These are phyloP conservation scores for Probaryconus sp. DNA, from an alignment of 1,140 invertebrate genomes.

Conservation along the genomic window DNA sequence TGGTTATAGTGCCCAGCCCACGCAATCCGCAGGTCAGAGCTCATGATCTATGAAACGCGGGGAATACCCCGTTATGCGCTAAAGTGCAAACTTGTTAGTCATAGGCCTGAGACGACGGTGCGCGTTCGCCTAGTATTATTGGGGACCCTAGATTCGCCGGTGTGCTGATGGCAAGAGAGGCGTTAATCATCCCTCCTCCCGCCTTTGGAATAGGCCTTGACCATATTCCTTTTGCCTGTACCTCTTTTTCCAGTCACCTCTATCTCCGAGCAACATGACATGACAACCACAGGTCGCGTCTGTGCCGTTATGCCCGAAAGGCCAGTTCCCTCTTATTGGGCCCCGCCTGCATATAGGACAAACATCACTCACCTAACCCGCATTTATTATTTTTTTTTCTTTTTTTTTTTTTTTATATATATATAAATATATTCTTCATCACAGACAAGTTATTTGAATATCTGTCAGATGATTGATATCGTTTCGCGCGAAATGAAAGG, in stretches of 20 bases:
- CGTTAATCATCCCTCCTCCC: constrained; percentile 58
- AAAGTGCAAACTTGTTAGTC: constrained; percentile 78
- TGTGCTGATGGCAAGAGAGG: constrained; percentile 47
- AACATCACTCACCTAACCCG: constrained; percentile 12
- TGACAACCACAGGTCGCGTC: constrained; percentile 63
- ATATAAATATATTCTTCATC: too few relatives aligned
- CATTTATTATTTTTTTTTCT: too few relatives aligned
- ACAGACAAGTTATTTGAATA: constrained; percentile 2
- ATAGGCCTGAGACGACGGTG: constrained; percentile 63
- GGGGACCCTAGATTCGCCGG: constrained; percentile 42
- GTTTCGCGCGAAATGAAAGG: too few relatives aligned
- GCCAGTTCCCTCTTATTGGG: constrained; percentile 62
- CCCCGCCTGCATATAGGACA: constrained; percentile 32
- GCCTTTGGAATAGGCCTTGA: constrained; percentile 47
- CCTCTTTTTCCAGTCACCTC: constrained; percentile 50
- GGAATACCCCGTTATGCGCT: constrained; percentile 74
- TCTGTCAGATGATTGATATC: neutral
- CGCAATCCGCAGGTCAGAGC: constrained; percentile 73
- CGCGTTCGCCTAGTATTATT: constrained; percentile 37
- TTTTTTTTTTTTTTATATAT: too few relatives aligned
- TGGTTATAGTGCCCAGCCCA: constrained; percentile 71
- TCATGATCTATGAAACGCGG: constrained; percentile 74
- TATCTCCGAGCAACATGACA: constrained; percentile 55
- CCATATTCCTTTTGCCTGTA: constrained; percentile 47
- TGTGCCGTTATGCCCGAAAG: constrained; percentile 75